phyloP scores from a whole-genome alignment of 2,113 vertebrate species.

The Casuarius casuarius region DNA sequence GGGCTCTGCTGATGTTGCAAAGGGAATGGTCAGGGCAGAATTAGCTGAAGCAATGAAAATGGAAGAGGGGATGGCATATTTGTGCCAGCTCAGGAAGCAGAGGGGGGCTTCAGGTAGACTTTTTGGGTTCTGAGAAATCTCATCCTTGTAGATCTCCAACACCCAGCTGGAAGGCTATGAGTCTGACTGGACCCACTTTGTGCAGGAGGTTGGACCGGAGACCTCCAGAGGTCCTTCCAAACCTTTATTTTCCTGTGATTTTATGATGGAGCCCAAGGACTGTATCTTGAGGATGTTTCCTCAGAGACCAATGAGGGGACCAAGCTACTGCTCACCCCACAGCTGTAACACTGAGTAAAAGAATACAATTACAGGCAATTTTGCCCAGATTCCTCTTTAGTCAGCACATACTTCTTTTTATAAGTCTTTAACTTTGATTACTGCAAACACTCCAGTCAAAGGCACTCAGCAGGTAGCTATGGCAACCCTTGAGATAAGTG shows the following conservation, averaged over 20 bases:
- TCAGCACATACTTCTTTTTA: background rate
- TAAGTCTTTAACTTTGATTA: constrained; percentile 62
- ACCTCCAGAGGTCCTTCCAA: background rate
- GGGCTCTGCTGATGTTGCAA: background rate
- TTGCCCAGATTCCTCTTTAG: constrained; percentile 14
- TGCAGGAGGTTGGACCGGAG: background rate
- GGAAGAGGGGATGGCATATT: background rate
- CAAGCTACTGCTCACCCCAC: background rate
- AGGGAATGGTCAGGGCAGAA: background rate
- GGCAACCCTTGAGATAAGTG: constrained; percentile 51
- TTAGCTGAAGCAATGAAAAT: background rate
- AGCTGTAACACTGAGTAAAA: background rate
- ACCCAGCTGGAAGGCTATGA: background rate
- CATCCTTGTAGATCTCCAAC: background rate
- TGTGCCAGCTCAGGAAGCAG: background rate
- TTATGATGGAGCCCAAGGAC: background rate
- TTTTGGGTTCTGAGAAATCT: background rate
- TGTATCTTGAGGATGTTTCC: background rate
- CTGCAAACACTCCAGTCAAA: constrained; percentile 55
- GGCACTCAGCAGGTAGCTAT: constrained; percentile 62
- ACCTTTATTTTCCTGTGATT: background rate
- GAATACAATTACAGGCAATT: background rate
- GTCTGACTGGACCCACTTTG: background rate
- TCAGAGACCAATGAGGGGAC: background rate
- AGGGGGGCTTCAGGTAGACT: background rate